phyloP scores from a whole-genome alignment of 2,888 invertebrate species.

The Alcis repandata region DNA sequence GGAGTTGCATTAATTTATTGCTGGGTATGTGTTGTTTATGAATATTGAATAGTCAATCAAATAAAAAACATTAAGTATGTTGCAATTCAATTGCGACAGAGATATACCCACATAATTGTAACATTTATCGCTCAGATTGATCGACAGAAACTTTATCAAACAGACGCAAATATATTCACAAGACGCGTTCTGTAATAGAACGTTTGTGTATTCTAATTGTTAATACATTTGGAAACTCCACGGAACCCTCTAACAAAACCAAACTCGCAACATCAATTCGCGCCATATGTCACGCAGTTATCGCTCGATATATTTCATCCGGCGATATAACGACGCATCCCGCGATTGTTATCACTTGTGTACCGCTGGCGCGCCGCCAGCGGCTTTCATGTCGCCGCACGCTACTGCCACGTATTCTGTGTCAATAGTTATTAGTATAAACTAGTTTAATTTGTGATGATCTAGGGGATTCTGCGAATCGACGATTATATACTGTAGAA shows the following conservation, averaged over 20 bases:
- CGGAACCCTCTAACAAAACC: constrained; percentile 13
- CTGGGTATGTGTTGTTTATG: no score
- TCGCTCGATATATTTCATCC: constrained; percentile 22
- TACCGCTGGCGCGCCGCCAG: constrained; percentile 18
- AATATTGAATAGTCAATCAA: no score
- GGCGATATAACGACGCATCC: constrained; percentile 21
- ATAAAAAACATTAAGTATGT: no score
- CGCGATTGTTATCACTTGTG: constrained; percentile 24
- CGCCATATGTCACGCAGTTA: constrained; percentile 18
- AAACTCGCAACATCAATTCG: constrained; percentile 17
- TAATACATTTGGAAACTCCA: background rate
- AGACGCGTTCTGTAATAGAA: no score
- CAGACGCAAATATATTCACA: no score
- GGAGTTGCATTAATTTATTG: no score
- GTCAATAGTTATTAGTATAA: background rate
- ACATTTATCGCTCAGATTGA: no score
- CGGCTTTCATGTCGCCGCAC: constrained; percentile 30
- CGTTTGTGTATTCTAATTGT: background rate
- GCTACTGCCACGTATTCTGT: background rate
- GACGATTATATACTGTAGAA: background rate
- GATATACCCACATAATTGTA: no score
- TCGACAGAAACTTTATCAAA: no score
- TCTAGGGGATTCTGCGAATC: background rate
- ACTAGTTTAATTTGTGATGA: constrained; percentile 4
- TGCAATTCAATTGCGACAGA: no score